Evolutionary conservation across 2,888 invertebrate genomes (phyloP).

Genomic region (Blomia tropicalis): DNA sequence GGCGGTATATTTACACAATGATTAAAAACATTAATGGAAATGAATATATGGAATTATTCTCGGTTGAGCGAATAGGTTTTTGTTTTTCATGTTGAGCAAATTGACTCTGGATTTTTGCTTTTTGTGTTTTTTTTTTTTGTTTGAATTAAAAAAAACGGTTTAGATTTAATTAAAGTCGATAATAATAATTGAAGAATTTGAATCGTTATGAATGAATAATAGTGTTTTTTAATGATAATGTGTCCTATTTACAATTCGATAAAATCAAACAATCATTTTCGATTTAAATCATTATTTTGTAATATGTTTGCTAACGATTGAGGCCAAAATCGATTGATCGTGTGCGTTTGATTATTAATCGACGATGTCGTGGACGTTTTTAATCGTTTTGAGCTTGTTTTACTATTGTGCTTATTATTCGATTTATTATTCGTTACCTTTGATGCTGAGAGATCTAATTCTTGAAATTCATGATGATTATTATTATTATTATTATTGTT

Average conservation of each 20-base stretch:
- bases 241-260: no score
- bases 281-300: constrained; percentile 10
- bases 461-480: no score
- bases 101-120: no score
- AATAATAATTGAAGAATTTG: no score
- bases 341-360: neutral
- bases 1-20: neutral
- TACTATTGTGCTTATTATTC: neutral
- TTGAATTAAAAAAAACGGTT: no score
- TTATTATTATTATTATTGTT: neutral
- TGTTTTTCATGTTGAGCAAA: no score
- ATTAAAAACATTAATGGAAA: neutral
- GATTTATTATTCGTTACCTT: neutral
- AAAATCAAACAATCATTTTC: neutral
- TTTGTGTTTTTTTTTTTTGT: no score
- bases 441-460: neutral
- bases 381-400: neutral
- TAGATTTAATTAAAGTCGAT: no score
- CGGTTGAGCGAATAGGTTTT: no score
- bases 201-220: no score
- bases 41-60: no score
- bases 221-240: no score
- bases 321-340: constrained; percentile 30
- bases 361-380: neutral
- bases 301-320: constrained; percentile 28